A percentile compares a stretch with the other conserved stretches of the same genome.
phyloP scores from a whole-genome alignment of 2,797 vertebrate genomes.

The Acridotheres tristis region DNA sequence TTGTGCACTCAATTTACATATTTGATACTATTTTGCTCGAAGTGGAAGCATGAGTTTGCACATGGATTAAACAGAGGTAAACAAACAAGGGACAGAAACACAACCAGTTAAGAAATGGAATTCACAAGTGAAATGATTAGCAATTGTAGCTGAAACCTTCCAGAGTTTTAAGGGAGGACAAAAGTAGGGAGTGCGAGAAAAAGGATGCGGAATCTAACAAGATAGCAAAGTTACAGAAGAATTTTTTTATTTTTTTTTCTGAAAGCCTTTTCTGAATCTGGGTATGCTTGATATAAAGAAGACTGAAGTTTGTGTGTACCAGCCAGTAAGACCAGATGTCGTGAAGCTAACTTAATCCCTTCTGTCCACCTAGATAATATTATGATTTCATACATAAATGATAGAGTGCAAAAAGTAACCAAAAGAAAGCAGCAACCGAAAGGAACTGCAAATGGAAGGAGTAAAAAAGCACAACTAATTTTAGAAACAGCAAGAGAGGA shows the following conservation, averaged over 20 bases:
- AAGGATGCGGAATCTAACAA: background rate
- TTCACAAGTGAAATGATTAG: background rate
- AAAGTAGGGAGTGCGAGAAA: background rate
- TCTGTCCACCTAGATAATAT: background rate
- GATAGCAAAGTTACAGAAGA: background rate
- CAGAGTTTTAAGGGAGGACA: background rate
- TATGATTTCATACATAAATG: background rate
- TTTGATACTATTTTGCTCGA: background rate
- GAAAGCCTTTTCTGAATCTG: background rate
- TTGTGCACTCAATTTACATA: background rate
- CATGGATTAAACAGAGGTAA: background rate
- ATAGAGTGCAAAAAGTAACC: background rate
- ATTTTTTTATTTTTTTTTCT: background rate
- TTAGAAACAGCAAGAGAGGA: slow-evolving; percentile 1
- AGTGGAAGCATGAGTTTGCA: background rate
- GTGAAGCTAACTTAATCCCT: background rate
- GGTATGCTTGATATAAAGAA: background rate
- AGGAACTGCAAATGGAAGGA: background rate
- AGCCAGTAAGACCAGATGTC: background rate
- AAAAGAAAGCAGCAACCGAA: background rate
- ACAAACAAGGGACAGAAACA: background rate
- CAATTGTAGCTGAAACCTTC: background rate
- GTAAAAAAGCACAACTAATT: background rate
- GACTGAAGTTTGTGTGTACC: background rate
- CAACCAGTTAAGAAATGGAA: background rate